Percentiles rank a stretch among this genome's conserved stretches.
phyloP scores from a whole-genome alignment of 2,888 invertebrate genomes.

The Serripes groenlandicus region DNA sequence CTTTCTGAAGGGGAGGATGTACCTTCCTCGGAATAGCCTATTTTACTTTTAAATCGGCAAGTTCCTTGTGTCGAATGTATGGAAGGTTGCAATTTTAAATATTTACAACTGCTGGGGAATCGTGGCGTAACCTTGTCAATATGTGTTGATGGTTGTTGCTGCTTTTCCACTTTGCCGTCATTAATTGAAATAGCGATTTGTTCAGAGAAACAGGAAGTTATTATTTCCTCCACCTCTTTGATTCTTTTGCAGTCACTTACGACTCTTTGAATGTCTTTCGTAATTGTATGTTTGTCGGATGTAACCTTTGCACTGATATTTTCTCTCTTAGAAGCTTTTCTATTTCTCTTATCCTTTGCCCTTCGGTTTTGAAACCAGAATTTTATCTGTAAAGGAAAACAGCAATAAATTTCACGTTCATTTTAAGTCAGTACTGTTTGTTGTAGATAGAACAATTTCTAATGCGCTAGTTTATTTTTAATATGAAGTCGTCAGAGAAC shows the following conservation, averaged over 20 bases:
- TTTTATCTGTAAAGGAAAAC: constrained; percentile 88
- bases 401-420: too few relatives aligned
- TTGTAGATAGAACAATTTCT: too few relatives aligned
- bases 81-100: too few relatives aligned
- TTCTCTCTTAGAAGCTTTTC: not conserved
- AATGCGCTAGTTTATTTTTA: too few relatives aligned
- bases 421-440: too few relatives aligned
- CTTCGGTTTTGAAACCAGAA: constrained; percentile 94
- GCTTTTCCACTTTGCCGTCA: not conserved
- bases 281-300: too few relatives aligned
- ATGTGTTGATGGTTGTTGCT: not conserved
- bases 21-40: not conserved
- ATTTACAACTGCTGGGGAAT: too few relatives aligned
- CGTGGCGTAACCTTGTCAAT: not conserved
- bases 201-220: too few relatives aligned
- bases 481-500: too few relatives aligned
- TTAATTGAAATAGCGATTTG: not conserved
- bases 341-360: constrained; percentile 95
- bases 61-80: not conserved
- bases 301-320: not conserved
- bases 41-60: not conserved
- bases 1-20: not conserved
- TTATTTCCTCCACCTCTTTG: too few relatives aligned
- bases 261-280: not conserved
- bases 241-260: too few relatives aligned